Percentiles rank a stretch among this genome's conserved stretches.
Evolutionary conservation across 1,140 invertebrate genomes (phyloP).

Genomic region (Hormaphis cornu): DNA sequence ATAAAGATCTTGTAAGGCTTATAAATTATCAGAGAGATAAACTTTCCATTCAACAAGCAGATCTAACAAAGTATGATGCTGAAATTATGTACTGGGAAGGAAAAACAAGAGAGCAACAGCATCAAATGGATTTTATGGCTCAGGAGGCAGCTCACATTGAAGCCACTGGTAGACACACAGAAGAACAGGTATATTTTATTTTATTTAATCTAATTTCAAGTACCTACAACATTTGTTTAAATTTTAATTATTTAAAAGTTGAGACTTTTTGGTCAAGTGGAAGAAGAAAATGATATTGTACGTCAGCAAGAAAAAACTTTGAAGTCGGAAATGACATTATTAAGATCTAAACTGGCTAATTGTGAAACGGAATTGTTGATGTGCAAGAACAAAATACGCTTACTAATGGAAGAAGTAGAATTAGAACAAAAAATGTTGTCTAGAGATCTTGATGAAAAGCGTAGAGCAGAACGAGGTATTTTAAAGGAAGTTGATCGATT

Average conservation of each 20-base stretch:
- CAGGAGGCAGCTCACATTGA: slow-evolving; percentile 65
- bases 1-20: slow-evolving; percentile 68
- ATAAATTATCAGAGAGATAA: slow-evolving; percentile 85
- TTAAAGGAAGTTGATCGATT: slow-evolving; percentile 68
- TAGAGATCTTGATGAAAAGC: slow-evolving; percentile 52
- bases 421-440: slow-evolving; percentile 48
- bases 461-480: slow-evolving; percentile 64
- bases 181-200: slow-evolving; percentile 55
- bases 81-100: slow-evolving; percentile 83
- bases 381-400: slow-evolving; percentile 77
- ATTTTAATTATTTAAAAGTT: slow-evolving; percentile 45
- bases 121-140: slow-evolving; percentile 70
- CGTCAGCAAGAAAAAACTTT: slow-evolving; percentile 76
- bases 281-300: slow-evolving; percentile 80
- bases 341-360: slow-evolving; percentile 72
- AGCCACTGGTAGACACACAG: slow-evolving; percentile 55
- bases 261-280: slow-evolving; percentile 64
- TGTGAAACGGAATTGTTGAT: slow-evolving; percentile 79
- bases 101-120: slow-evolving; percentile 73
- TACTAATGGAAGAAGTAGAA: slow-evolving; percentile 53
- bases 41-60: slow-evolving; percentile 74
- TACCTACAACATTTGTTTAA: not conserved
- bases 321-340: slow-evolving; percentile 70
- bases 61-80: slow-evolving; percentile 79
- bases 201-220: not conserved